phyloP scores from a whole-genome alignment of 2,113 vertebrate species.

The Rana temporaria region DNA sequence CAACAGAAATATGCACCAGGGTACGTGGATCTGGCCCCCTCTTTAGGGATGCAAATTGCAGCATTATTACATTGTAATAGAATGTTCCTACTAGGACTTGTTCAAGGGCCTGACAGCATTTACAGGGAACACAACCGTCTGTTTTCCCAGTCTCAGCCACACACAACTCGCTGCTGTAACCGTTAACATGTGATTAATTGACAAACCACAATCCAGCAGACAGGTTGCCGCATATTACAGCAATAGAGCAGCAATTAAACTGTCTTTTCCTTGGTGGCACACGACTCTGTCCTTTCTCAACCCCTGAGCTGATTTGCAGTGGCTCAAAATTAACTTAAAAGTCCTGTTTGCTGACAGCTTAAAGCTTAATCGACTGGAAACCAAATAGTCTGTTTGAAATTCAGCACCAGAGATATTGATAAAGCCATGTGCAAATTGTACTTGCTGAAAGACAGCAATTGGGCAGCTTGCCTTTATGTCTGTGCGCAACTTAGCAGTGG shows the following conservation, averaged over 20 bases:
- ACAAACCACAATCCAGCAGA: conserved; percentile 73
- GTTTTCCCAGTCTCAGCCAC: too few species aligned
- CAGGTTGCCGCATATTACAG: conserved; percentile 74
- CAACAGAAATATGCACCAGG: too few species aligned
- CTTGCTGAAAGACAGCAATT: conserved; percentile 66
- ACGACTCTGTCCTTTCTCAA: conserved; percentile 75
- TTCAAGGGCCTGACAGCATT: too few species aligned
- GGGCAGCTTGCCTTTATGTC: conserved; percentile 68
- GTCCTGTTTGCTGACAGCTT: conserved; percentile 89
- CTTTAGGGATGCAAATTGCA: too few species aligned
- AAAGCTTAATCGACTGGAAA: conserved; percentile 89
- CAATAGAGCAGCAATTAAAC: conserved; percentile 81
- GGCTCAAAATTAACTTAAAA: conserved; percentile 84
- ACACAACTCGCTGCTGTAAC: not conserved
- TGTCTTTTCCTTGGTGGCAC: conserved; percentile 72
- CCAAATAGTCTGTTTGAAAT: conserved; percentile 82
- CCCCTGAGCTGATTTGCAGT: conserved; percentile 79
- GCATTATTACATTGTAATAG: too few species aligned
- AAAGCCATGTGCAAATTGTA: conserved; percentile 74
- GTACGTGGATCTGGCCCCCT: too few species aligned
- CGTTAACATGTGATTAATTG: conserved; percentile 66
- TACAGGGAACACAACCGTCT: too few species aligned
- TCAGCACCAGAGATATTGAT: conserved; percentile 74
- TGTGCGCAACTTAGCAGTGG: conserved; percentile 65
- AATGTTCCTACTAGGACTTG: too few species aligned